Conservation (phyloP, 2,888 invertebrate species). For the Drosophila setosimentum region DNA sequence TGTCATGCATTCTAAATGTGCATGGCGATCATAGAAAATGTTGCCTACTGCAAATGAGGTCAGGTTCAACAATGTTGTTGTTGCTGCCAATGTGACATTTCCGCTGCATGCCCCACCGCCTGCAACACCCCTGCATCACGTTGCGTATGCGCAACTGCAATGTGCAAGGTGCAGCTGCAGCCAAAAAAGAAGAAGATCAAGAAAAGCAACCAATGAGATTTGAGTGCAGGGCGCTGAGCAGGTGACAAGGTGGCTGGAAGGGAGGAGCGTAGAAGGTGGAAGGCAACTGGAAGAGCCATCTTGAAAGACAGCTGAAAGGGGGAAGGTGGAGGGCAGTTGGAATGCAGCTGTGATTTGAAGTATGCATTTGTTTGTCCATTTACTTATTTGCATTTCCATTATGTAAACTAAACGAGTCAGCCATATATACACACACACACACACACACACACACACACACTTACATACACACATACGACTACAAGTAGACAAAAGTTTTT, state of each 20-base stretch:
- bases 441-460: background rate
- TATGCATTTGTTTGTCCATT: conserved; percentile 36
- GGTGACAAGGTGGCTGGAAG: background rate
- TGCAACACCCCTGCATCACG: background rate
- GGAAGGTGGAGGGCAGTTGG: background rate
- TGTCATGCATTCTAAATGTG: conserved; percentile 54
- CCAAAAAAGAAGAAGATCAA: conserved; percentile 21
- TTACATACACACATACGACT: background rate
- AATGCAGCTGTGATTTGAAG: conserved; percentile 26
- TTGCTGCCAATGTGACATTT: conserved; percentile 23
- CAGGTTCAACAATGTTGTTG: conserved; percentile 52
- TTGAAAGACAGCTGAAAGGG: background rate
- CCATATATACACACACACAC: background rate
- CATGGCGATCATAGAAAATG: conserved; percentile 37
- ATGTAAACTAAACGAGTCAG: conserved; percentile 58
- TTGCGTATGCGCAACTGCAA: conserved; percentile 39
- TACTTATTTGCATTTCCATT: conserved; percentile 48
- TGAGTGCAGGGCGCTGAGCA: conserved; percentile 3
- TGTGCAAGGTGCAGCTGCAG: conserved; percentile 42
- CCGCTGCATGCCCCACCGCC: conserved; percentile 11
- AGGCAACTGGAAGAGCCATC: background rate
- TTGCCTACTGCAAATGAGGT: conserved; percentile 41
- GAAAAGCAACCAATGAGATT: conserved; percentile 1
- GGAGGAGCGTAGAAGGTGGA: background rate
- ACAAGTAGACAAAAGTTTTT: conserved; percentile 43